Evolutionary conservation across 2,888 invertebrate genomes (phyloP).

Genomic region (Spodoptera exigua): DNA sequence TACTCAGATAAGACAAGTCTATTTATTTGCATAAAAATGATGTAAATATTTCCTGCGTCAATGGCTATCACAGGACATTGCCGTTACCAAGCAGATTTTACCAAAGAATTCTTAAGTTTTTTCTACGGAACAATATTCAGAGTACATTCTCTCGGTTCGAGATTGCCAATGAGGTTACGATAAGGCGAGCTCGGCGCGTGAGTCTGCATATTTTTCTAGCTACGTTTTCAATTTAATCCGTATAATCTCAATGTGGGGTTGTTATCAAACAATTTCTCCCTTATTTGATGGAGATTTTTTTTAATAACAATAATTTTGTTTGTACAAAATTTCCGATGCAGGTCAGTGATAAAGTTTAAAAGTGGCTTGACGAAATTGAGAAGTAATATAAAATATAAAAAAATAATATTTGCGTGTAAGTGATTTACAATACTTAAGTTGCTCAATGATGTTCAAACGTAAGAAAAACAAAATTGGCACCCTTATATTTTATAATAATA

Average conservation of each 20-base stretch:
- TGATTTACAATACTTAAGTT: too few relatives aligned
- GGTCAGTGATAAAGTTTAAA: constrained; percentile 22
- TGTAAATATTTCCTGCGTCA: constrained; percentile 30
- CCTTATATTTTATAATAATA: too few relatives aligned
- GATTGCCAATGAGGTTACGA: constrained; percentile 72
- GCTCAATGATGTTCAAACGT: too few relatives aligned
- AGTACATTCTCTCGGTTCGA: constrained; percentile 60
- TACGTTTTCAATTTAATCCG: constrained; percentile 74
- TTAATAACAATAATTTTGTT: constrained; percentile 50
- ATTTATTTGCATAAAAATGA: constrained; percentile 6
- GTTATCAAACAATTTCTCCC: constrained; percentile 65
- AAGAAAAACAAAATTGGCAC: neutral
- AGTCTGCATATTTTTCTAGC: constrained; percentile 75
- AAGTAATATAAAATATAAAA: neutral
- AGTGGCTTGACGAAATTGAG: constrained; percentile 27
- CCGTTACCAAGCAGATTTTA: constrained; percentile 28
- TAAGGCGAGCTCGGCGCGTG: constrained; percentile 72
- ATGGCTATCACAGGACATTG: constrained; percentile 23
- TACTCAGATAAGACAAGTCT: neutral
- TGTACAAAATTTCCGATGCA: constrained; percentile 30
- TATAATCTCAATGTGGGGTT: constrained; percentile 66
- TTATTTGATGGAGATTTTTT: constrained; percentile 59
- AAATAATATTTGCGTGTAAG: too few relatives aligned
- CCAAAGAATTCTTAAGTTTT: constrained; percentile 53
- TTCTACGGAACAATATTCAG: constrained; percentile 63